Evolutionary conservation across 1,140 invertebrate species (phyloP).

Genomic region (Teleogryllus occipitalis): DNA sequence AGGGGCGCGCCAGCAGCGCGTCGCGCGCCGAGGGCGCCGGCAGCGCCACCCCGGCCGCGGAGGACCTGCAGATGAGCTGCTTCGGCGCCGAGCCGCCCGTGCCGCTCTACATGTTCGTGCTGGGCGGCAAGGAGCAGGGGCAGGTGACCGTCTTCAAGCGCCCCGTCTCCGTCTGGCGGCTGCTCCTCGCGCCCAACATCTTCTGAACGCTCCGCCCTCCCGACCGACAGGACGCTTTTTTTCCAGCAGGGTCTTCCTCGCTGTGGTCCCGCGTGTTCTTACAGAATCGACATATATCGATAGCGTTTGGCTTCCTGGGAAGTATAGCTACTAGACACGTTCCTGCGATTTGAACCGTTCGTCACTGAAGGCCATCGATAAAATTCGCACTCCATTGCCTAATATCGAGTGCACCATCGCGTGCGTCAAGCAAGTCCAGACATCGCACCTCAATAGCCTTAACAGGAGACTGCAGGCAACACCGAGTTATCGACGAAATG

Average conservation of each 20-base stretch:
- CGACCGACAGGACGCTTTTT: background rate
- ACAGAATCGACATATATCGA: background rate
- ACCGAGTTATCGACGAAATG: too few species aligned
- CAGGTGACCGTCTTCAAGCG: slow-evolving; percentile 58
- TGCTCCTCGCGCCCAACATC: slow-evolving; percentile 40
- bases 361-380: too few species aligned
- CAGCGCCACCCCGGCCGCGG: background rate
- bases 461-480: too few species aligned
- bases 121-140: slow-evolving; percentile 57
- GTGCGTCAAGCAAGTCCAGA: too few species aligned
- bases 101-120: slow-evolving; percentile 52
- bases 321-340: background rate
- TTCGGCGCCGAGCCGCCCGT: slow-evolving; percentile 33
- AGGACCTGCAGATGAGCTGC: slow-evolving; percentile 13
- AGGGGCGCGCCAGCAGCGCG: slow-evolving; percentile 40
- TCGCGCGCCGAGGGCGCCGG: slow-evolving; percentile 30
- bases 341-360: too few species aligned
- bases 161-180: slow-evolving; percentile 56
- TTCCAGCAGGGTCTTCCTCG: background rate
- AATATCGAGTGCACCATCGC: too few species aligned
- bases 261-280: background rate
- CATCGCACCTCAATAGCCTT: too few species aligned
- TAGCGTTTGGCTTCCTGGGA: background rate
- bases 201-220: slow-evolving; percentile 18
- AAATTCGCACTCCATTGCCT: too few species aligned